Evolutionary conservation across 2,888 invertebrate genomes (phyloP), one percentile per base, ranked within the genome.

Genomic region (Lamellibrachia columna): DNA sequence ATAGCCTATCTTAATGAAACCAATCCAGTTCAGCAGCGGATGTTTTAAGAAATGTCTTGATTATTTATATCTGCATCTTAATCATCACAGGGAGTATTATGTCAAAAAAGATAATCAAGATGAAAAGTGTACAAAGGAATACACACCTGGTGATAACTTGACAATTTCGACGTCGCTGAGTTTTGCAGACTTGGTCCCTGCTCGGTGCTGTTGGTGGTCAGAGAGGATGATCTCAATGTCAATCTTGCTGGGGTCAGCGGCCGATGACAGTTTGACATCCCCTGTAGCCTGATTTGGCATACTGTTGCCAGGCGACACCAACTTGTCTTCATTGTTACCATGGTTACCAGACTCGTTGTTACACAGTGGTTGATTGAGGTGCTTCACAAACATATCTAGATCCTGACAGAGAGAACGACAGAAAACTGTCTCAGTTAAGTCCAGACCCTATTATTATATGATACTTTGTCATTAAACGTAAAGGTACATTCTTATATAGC

Each of bases 261-360:
- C 15, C 9, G 55, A 55, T 55, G 55, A 55, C 9, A 55, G 9
- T 75, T 75, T 22, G 6, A 0, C 6, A 15, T 75, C 75, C 6
- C 22, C 75, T 75, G 75, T 22, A 6, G 75, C 75, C 22, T 75
- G 75, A n/a, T 15, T 75, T 75, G 15, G 22, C 75, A 75, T 75
- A 75, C 22, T 75, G 75, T 75, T 22, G 55, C 55, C 55, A 9
- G 55, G 55, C 55, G 9, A 9, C 9, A 9, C 55, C 75, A 15
- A 22, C 75, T 75, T 75, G 75, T 75, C 75, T 22, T 75, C 15
- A 75, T 75, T 75, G 75, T 75, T 75, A 75, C 75, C 75, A 75
- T 75, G 75, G 75, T 75, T 75, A 75, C 75, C 75, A 15, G 75
- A 75, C 75, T 75, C 75, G n/a, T 75, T 75, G 75, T 75, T 75